These are phyloP conservation scores for Babyrousa celebensis DNA, from an alignment of 2,797 vertebrate genomes.

Conservation along the genomic window DNA sequence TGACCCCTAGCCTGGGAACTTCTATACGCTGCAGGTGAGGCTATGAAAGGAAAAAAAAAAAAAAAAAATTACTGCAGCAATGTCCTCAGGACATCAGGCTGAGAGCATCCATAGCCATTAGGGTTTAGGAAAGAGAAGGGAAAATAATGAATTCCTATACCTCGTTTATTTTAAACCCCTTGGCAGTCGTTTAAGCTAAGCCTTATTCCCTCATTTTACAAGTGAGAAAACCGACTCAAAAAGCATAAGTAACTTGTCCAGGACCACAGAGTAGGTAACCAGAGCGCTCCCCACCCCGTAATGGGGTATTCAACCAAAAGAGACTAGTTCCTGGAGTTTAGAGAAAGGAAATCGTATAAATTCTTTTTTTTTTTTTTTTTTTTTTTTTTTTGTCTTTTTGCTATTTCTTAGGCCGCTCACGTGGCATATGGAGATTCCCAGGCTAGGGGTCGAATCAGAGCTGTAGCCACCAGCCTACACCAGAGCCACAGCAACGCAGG, in stretches of 20 bases:
- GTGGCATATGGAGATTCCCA: too few species aligned
- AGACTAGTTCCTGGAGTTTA: not conserved
- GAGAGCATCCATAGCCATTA: not conserved
- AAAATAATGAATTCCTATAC: not conserved
- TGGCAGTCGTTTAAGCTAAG: not conserved
- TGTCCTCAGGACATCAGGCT: not conserved
- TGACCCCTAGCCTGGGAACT: too few species aligned
- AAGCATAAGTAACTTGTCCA: not conserved
- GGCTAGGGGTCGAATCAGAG: too few species aligned
- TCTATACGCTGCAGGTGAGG: too few species aligned
- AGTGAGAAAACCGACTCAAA: not conserved
- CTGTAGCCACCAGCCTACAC: too few species aligned
- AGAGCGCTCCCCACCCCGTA: not conserved
- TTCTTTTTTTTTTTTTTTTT: too few species aligned
- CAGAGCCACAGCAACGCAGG: too few species aligned
- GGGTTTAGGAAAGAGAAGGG: not conserved
- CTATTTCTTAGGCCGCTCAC: too few species aligned
- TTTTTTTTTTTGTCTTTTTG: too few species aligned
- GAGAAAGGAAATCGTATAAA: too few species aligned
- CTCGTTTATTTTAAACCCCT: slow-evolving; percentile 13
- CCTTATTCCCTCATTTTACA: not conserved
- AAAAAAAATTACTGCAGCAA: not conserved
- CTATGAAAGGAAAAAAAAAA: too few species aligned
- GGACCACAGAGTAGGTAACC: not conserved
- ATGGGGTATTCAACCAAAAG: not conserved